phyloP scores from a whole-genome alignment of 2,797 vertebrate species.

The Paramormyrops hopkinsi region DNA sequence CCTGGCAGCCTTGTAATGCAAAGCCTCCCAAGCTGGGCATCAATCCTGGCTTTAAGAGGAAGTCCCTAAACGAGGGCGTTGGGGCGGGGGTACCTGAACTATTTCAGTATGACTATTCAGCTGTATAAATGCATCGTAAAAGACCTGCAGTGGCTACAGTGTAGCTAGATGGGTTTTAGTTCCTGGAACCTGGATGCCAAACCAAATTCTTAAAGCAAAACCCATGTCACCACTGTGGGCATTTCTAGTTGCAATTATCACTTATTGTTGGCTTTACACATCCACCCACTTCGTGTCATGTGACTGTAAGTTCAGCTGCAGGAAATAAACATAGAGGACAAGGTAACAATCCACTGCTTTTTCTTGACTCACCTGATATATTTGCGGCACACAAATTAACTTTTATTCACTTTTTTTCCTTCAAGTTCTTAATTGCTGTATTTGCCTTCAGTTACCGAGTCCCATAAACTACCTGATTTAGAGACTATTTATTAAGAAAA shows the following conservation, averaged over 20 bases:
- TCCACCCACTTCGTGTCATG: neutral
- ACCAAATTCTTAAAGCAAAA: neutral
- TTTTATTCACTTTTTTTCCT: neutral
- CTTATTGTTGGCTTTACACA: neutral
- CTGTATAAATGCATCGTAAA: neutral
- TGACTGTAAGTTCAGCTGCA: neutral
- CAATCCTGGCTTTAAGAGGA: neutral
- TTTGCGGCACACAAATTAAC: neutral
- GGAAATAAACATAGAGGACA: neutral
- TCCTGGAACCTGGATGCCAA: neutral
- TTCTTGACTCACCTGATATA: neutral
- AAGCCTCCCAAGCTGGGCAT: neutral
- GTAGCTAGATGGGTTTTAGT: neutral
- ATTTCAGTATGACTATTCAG: neutral
- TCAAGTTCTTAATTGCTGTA: neutral
- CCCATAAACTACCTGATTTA: neutral
- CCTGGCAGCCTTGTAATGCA: neutral
- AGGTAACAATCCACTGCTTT: neutral
- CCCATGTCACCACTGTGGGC: neutral
- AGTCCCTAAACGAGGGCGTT: neutral
- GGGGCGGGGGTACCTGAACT: neutral
- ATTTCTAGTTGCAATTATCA: neutral
- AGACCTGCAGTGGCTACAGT: neutral
- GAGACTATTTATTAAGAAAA: neutral
- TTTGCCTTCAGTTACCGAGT: neutral